A percentile compares a stretch with the other conserved stretches of the same genome.
Conservation (phyloP, 2,888 invertebrate genomes). For the Pyrocoelia pectoralis region DNA sequence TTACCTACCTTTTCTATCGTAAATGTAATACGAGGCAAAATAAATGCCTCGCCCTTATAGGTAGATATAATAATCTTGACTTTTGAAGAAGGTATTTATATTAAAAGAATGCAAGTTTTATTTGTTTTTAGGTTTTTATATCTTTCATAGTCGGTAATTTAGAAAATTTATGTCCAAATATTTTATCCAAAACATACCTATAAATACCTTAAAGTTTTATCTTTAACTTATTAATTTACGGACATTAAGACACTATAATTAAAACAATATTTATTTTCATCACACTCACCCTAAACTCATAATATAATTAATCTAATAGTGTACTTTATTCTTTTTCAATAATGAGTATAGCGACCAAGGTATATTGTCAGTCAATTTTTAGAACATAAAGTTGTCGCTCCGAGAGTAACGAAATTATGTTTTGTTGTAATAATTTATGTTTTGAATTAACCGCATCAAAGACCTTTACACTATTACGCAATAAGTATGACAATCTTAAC, state of each 20-base stretch:
- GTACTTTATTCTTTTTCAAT: too few species aligned
- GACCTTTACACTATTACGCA: too few species aligned
- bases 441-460: too few species aligned
- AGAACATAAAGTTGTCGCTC: too few species aligned
- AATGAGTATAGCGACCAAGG: too few species aligned
- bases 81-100: conserved; percentile 17
- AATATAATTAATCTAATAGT: too few species aligned
- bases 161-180: conserved; percentile 11
- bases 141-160: conserved; percentile 12
- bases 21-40: conserved; percentile 21
- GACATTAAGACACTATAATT: not conserved
- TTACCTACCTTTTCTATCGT: conserved; percentile 27
- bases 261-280: too few species aligned
- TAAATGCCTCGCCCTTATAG: conserved; percentile 17
- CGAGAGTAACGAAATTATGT: too few species aligned
- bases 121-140: conserved; percentile 14
- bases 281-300: too few species aligned
- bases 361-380: too few species aligned
- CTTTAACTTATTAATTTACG: conserved; percentile 6
- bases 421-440: too few species aligned
- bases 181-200: conserved; percentile 9
- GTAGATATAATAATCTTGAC: conserved; percentile 13
- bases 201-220: conserved; percentile 4
- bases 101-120: conserved; percentile 14
- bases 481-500: too few species aligned